Conservation (phyloP, 1,140 invertebrate genomes). For the Drosophila nebulosa region DNA sequence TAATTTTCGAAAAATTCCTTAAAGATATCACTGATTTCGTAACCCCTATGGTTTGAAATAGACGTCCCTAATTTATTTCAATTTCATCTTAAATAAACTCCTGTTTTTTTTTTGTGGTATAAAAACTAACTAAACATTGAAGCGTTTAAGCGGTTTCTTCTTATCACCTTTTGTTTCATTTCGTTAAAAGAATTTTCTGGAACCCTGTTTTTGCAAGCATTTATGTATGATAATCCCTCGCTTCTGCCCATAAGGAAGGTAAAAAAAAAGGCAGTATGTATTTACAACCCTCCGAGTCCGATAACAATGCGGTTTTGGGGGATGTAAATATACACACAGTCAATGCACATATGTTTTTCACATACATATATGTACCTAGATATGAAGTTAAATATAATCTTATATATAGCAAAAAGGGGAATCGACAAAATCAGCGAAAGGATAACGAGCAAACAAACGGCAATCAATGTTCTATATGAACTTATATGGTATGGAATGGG, state of each 20-base stretch:
- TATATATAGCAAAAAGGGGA: slow-evolving; percentile 10
- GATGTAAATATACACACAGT: background rate
- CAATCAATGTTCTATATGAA: slow-evolving; percentile 67
- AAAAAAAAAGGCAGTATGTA: background rate
- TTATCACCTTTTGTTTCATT: too few relatives aligned
- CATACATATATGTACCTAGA: slow-evolving; percentile 6
- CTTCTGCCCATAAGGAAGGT: background rate
- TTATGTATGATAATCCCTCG: background rate
- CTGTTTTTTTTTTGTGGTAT: too few relatives aligned
- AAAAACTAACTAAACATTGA: too few relatives aligned
- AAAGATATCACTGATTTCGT: too few relatives aligned
- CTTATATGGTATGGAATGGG: background rate
- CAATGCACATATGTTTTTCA: background rate
- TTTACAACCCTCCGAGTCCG: background rate
- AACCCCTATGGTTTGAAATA: too few relatives aligned
- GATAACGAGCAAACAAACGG: background rate
- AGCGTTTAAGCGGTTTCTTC: too few relatives aligned
- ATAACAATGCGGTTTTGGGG: background rate
- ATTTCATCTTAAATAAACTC: too few relatives aligned
- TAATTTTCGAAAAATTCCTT: background rate
- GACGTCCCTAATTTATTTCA: too few relatives aligned
- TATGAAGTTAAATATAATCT: background rate
- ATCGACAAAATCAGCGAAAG: slow-evolving; percentile 20
- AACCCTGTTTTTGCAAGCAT: background rate
- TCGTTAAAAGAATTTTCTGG: background rate